These are phyloP conservation scores for Orthosia incerta DNA, from an alignment of 2,888 invertebrate species.

Conservation along the genomic window DNA sequence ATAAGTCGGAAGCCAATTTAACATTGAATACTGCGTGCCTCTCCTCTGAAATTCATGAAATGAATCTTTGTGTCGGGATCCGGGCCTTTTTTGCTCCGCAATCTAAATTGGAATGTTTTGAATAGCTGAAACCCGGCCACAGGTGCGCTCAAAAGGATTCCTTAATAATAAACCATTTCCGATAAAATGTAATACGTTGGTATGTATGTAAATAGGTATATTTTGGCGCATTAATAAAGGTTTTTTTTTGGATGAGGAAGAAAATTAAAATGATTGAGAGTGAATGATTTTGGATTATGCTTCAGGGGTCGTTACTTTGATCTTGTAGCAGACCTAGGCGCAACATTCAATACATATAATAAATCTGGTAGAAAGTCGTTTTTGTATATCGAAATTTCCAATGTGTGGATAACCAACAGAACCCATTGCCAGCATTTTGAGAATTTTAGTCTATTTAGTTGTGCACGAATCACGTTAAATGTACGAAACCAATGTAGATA, in stretches of 20 bases:
- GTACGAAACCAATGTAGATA: too few relatives aligned
- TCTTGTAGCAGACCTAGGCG: too few relatives aligned
- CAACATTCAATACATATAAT: too few relatives aligned
- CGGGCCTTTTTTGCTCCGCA: constrained; percentile 67
- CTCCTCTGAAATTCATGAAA: constrained; percentile 66
- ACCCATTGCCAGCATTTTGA: too few relatives aligned
- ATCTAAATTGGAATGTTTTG: constrained; percentile 80
- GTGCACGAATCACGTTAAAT: too few relatives aligned
- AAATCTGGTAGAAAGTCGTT: too few relatives aligned
- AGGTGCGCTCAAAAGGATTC: constrained; percentile 78
- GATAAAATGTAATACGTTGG: constrained; percentile 57
- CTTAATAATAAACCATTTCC: constrained; percentile 77
- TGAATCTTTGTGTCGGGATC: constrained; percentile 70
- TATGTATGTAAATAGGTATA: constrained; percentile 16
- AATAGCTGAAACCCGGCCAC: constrained; percentile 77
- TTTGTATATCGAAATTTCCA: too few relatives aligned
- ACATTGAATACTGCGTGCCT: constrained; percentile 28
- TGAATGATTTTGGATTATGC: not conserved
- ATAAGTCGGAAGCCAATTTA: constrained; percentile 23
- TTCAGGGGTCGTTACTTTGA: too few relatives aligned
- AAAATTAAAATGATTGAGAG: constrained; percentile 3
- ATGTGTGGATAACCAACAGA: too few relatives aligned
- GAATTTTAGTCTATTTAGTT: too few relatives aligned
- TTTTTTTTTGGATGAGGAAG: not conserved
- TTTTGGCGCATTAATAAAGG: constrained; percentile 22